Percentiles rank a stretch among this genome's conserved stretches.
Evolutionary conservation across 2,113 vertebrate genomes (phyloP).

Genomic region (Gorsachius goisagi): DNA sequence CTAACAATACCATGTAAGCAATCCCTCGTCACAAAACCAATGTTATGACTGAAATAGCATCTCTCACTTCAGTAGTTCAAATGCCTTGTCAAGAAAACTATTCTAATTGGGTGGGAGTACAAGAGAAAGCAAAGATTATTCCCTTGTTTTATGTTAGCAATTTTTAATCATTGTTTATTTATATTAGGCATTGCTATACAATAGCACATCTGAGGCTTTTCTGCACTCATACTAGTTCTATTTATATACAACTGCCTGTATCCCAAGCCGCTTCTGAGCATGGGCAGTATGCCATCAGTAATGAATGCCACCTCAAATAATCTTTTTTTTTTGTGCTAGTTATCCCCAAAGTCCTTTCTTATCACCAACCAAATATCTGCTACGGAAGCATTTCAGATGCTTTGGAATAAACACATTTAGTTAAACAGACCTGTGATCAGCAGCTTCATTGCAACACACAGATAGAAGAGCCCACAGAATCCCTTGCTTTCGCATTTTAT

Average conservation of each 20-base stretch:
- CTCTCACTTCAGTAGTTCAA: background rate
- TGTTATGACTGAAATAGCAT: background rate
- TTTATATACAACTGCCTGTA: background rate
- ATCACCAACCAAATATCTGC: background rate
- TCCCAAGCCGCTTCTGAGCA: background rate
- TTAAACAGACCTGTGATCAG: background rate
- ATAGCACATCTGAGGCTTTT: conserved; percentile 22
- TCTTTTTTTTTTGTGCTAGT: background rate
- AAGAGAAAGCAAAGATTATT: conserved; percentile 37
- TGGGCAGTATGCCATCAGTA: conserved; percentile 1
- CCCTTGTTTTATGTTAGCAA: conserved; percentile 28
- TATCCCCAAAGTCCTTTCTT: background rate
- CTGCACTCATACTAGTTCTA: background rate
- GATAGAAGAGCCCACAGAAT: background rate
- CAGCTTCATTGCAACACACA: background rate
- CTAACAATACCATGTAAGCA: background rate
- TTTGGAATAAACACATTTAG: background rate
- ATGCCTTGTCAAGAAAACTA: background rate
- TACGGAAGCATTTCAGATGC: background rate
- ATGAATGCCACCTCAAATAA: conserved; percentile 12
- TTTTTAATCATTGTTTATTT: conserved; percentile 58
- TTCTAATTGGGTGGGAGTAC: background rate
- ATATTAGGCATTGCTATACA: conserved; percentile 16
- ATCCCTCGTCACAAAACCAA: background rate
- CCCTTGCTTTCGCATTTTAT: background rate